phyloP scores from a whole-genome alignment of 2,888 invertebrate species.

The Actias luna region DNA sequence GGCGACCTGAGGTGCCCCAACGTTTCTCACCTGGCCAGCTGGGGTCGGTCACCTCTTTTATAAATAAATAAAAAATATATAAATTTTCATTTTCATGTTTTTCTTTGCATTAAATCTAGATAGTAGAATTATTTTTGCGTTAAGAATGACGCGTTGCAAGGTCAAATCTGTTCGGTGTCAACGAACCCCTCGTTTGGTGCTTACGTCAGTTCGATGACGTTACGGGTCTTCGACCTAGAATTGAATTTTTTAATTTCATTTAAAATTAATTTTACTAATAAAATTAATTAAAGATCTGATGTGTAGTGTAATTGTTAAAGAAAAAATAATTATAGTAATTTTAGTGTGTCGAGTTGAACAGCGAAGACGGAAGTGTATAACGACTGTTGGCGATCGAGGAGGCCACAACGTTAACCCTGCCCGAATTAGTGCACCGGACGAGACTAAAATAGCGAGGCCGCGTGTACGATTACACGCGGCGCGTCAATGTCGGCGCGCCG shows the following conservation, averaged over 20 bases:
- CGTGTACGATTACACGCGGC: slow-evolving; percentile 79
- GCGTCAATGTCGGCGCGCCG: slow-evolving; percentile 74
- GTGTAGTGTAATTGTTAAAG: slow-evolving; percentile 22
- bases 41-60: slow-evolving; percentile 63
- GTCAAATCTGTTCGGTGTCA: slow-evolving; percentile 74
- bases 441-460: slow-evolving; percentile 77
- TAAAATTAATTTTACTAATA: slow-evolving; percentile 4
- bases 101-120: slow-evolving; percentile 28
- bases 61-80: slow-evolving; percentile 44
- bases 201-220: slow-evolving; percentile 77
- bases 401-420: slow-evolving; percentile 80
- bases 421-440: slow-evolving; percentile 81
- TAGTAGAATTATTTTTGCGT: slow-evolving; percentile 59
- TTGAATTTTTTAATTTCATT: slow-evolving; percentile 28
- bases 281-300: slow-evolving; percentile 10
- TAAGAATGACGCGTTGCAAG: slow-evolving; percentile 70
- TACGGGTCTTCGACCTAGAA: slow-evolving; percentile 55
- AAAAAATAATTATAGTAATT: slow-evolving; percentile 35
- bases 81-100: slow-evolving; percentile 29
- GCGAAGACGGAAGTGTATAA: slow-evolving; percentile 74
- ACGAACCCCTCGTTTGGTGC: slow-evolving; percentile 74
- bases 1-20: slow-evolving; percentile 78
- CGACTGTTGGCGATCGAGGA: slow-evolving; percentile 64
- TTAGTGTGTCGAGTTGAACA: slow-evolving; percentile 63
- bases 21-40: slow-evolving; percentile 66